Conservation (phyloP, 1,140 invertebrate genomes). For the Heliconius eleuchia region DNA sequence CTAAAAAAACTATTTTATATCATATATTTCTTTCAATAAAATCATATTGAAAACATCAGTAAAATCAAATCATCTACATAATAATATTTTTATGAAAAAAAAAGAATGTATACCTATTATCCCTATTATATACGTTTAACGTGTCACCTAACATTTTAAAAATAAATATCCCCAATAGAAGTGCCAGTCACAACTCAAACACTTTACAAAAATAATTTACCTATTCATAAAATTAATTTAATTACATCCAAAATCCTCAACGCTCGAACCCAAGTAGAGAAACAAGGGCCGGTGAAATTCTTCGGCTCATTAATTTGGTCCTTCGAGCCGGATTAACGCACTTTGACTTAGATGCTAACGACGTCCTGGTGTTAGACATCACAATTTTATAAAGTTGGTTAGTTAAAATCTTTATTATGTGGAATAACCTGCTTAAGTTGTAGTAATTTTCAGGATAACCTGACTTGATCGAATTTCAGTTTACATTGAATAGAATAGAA, state of each 20-base stretch:
- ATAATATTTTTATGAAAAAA: too few relatives aligned
- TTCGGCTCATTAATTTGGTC: slow-evolving; percentile 36
- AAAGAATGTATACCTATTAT: too few relatives aligned
- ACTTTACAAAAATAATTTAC: slow-evolving; percentile 6
- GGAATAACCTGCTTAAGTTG: not conserved
- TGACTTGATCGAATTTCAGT: too few relatives aligned
- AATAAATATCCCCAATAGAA: not conserved
- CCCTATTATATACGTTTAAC: not conserved
- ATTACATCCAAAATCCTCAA: slow-evolving; percentile 12
- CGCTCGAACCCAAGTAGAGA: not conserved
- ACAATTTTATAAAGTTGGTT: not conserved
- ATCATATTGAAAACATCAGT: too few relatives aligned
- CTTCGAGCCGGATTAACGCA: slow-evolving; percentile 44
- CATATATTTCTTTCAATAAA: too few relatives aligned
- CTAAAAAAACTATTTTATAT: too few relatives aligned
- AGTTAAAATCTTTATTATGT: not conserved
- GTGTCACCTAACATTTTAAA: not conserved
- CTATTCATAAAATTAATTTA: slow-evolving; percentile 13
- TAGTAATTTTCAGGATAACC: not conserved
- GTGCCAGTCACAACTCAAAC: not conserved
- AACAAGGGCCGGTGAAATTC: slow-evolving; percentile 21
- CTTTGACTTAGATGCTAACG: slow-evolving; percentile 47
- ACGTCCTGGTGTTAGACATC: slow-evolving; percentile 16
- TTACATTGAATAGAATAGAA: too few relatives aligned
- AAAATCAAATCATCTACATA: too few relatives aligned